These are phyloP conservation scores for Cataglyphis hispanica DNA, from an alignment of 1,140 invertebrate genomes.

Conservation along the genomic window DNA sequence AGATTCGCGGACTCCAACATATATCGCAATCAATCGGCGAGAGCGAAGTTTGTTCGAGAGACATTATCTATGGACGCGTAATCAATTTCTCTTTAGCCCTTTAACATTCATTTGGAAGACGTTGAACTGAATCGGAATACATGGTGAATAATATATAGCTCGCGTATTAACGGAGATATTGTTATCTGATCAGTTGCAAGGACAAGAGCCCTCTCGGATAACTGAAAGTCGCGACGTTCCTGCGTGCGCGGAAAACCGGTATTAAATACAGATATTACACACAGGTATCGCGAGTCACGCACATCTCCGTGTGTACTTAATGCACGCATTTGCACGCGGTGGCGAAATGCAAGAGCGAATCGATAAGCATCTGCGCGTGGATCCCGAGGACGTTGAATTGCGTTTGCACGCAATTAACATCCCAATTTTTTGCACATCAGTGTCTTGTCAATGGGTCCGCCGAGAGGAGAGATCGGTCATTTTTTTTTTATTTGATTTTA, in stretches of 20 bases:
- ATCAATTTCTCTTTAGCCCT: background rate
- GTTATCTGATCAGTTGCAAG: conserved; percentile 21
- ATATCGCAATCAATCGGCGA: background rate
- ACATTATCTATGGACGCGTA: background rate
- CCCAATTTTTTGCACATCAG: conserved; percentile 8
- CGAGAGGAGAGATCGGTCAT: background rate
- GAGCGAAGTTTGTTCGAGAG: background rate
- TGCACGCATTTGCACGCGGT: background rate
- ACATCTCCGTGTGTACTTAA: background rate
- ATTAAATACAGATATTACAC: conserved; percentile 18
- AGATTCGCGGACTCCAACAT: background rate
- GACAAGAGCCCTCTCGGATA: background rate
- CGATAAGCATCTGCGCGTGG: conserved; percentile 30
- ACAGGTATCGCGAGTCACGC: background rate
- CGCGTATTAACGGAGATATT: conserved; percentile 31
- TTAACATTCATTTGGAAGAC: background rate
- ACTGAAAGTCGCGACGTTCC: background rate
- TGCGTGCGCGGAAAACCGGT: conserved; percentile 13
- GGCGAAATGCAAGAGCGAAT: conserved; percentile 1
- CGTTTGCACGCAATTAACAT: background rate
- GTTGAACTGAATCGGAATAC: background rate
- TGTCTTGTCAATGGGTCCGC: background rate
- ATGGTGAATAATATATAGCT: conserved; percentile 18
- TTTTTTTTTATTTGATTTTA: conserved; percentile 11
- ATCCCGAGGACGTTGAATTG: conserved; percentile 9